Conservation (phyloP, 2,888 invertebrate genomes). For the Eudemis profundana region DNA sequence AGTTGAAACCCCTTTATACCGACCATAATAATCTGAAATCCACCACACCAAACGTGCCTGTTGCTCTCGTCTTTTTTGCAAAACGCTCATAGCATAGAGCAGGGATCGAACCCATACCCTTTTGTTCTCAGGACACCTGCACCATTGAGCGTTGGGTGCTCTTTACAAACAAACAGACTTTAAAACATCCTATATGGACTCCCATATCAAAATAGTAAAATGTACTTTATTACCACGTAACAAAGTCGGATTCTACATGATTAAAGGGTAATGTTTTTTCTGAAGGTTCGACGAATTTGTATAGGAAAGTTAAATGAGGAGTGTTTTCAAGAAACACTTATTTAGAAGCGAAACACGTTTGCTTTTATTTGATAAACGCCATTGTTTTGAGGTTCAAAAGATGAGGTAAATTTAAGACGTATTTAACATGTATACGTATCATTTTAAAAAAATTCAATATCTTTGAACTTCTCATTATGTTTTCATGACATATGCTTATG, state of each 20-base stretch:
- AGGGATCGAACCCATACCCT: conserved; percentile 75
- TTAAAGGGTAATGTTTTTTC: conserved; percentile 46
- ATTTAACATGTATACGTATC: background rate
- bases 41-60: conserved; percentile 51
- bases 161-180: conserved; percentile 66
- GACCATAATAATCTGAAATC: conserved; percentile 51
- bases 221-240: fast-evolving
- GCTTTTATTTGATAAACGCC: conserved; percentile 36
- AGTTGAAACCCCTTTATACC: conserved; percentile 45
- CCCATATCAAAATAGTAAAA: conserved; percentile 16
- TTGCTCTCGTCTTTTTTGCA: conserved; percentile 57
- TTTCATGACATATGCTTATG: too few relatives aligned
- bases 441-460: too few relatives aligned
- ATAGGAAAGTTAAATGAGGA: conserved; percentile 60
- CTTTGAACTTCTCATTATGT: too few relatives aligned
- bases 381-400: conserved; percentile 5
- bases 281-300: conserved; percentile 63
- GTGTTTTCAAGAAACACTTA: conserved; percentile 57
- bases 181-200: conserved; percentile 55
- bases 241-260: conserved; percentile 41
- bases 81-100: conserved; percentile 66
- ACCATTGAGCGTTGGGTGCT: conserved; percentile 77
- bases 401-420: background rate
- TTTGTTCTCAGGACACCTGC: conserved; percentile 81
- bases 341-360: conserved; percentile 54